phyloP scores from a whole-genome alignment of 64 coral and sea anemone genomes.

The Dendronephthya gigantea region DNA sequence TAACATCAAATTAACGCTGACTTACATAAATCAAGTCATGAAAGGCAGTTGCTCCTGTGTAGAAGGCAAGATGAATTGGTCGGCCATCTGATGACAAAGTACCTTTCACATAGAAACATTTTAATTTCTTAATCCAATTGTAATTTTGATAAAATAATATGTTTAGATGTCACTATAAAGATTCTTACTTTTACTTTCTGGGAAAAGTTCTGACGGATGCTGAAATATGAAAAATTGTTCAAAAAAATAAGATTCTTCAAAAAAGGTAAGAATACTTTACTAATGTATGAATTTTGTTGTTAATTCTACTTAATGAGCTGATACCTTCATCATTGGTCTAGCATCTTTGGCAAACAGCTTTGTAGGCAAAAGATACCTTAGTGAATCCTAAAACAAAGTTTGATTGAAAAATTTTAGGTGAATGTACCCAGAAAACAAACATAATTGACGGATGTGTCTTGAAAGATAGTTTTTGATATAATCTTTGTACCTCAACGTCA shows the following conservation, averaged over 20 bases:
- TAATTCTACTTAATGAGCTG: no score
- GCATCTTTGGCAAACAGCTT: conserved; percentile 15
- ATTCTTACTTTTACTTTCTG: conserved; percentile 15
- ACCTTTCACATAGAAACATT: not conserved
- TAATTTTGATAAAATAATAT: no score
- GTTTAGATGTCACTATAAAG: no score
- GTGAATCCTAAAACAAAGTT: not conserved
- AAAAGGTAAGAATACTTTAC: no score
- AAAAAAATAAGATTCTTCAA: not conserved
- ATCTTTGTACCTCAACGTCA: not conserved
- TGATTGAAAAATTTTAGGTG: not conserved
- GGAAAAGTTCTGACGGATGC: conserved; percentile 7
- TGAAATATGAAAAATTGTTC: not conserved
- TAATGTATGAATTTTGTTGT: no score
- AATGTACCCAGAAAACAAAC: no score
- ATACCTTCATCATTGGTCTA: conserved; percentile 10
- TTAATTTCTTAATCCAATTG: not conserved
- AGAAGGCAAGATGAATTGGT: not conserved
- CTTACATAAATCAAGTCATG: conserved; percentile 6
- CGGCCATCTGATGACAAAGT: not conserved
- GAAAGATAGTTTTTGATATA: no score
- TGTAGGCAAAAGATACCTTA: conserved; percentile 10
- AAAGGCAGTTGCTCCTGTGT: not conserved
- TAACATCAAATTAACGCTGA: not conserved
- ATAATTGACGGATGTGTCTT: no score